These are phyloP conservation scores for Brenthis ino DNA, from an alignment of 2,888 invertebrate genomes.

Conservation along the genomic window DNA sequence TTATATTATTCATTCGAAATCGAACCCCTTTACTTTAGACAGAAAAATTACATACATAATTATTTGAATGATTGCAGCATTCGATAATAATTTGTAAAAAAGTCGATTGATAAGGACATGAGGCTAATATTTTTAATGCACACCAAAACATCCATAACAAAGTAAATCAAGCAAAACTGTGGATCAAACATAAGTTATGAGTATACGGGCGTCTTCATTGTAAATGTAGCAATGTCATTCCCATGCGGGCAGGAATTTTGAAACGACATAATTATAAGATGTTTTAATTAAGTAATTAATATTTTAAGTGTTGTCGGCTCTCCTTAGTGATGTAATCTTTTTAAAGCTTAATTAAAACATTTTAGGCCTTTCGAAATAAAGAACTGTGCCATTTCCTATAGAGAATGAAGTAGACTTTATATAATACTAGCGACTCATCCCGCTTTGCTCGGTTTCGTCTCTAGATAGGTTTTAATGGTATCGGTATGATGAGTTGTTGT, in stretches of 20 bases:
- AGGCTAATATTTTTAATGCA: no score
- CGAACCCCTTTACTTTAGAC: no score
- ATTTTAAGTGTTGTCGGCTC: slow-evolving; percentile 20
- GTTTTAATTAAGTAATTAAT: slow-evolving; percentile 28
- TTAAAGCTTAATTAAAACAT: slow-evolving; percentile 12
- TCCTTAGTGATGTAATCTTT: slow-evolving; percentile 17
- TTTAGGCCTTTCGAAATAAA: slow-evolving; percentile 9
- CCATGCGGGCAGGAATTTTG: slow-evolving; percentile 32
- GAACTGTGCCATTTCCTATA: background rate
- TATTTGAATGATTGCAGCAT: no score
- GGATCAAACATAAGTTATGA: background rate
- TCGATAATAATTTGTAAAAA: no score
- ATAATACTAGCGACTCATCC: no score
- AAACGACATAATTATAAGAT: slow-evolving; percentile 28
- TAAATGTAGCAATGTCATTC: slow-evolving; percentile 21
- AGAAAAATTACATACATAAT: no score
- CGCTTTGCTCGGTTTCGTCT: no score
- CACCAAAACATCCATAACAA: background rate
- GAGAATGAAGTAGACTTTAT: no score
- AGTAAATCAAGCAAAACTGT: background rate
- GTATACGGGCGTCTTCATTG: slow-evolving; percentile 18
- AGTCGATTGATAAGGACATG: no score
- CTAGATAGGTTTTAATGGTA: no score
- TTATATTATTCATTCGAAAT: no score
- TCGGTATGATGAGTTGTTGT: no score